A percentile compares a stretch with the other conserved stretches of the same genome.
Evolutionary conservation across 2,113 vertebrate genomes (phyloP).

Genomic region (Dromas ardeola): DNA sequence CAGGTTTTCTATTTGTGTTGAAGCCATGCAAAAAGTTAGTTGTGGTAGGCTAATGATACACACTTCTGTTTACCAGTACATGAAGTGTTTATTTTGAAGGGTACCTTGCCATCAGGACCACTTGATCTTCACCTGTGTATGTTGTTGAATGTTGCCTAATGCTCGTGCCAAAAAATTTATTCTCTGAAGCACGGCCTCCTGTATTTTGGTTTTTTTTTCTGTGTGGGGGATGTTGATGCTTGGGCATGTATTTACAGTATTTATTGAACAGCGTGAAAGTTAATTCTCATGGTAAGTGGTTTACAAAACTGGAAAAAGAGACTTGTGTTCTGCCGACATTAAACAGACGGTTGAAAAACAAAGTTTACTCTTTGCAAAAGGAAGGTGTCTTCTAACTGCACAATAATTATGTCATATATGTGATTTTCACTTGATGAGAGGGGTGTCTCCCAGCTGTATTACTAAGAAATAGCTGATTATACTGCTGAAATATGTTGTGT

Average conservation of each 20-base stretch:
- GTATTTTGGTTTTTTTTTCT: background rate
- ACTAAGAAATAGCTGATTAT: conserved; percentile 14
- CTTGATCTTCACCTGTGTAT: background rate
- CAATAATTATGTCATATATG: background rate
- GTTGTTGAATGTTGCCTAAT: background rate
- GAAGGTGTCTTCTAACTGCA: background rate
- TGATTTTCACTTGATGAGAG: conserved; percentile 24
- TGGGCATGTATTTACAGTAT: background rate
- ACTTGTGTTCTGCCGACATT: background rate
- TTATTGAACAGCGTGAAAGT: background rate
- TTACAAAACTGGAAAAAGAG: background rate
- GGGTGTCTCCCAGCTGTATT: background rate
- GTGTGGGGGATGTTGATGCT: background rate
- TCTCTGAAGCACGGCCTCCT: background rate
- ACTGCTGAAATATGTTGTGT: conserved; percentile 17
- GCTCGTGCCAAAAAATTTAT: background rate
- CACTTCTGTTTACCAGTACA: background rate
- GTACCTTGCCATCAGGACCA: background rate
- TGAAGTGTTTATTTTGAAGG: background rate
- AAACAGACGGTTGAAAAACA: background rate
- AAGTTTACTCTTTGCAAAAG: background rate
- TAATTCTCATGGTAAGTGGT: background rate
- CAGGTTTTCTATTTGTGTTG: background rate
- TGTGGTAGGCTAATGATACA: background rate
- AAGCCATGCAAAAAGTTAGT: background rate